Evolutionary conservation across 2,888 invertebrate genomes (phyloP).

Genomic region (Tenodera sinensis): DNA sequence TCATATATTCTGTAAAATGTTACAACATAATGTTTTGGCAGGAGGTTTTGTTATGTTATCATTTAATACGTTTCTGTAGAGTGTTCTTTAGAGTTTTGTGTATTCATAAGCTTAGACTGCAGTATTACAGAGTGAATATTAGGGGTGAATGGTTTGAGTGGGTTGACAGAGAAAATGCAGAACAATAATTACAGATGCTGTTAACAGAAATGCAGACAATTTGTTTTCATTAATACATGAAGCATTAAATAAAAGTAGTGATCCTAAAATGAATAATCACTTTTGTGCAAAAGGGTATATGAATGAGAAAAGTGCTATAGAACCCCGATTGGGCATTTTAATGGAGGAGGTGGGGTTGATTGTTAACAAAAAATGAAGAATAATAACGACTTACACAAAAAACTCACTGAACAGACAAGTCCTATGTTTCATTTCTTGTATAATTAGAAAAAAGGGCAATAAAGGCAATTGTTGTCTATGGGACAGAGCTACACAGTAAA

Average conservation of each 20-base stretch:
- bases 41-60: background rate
- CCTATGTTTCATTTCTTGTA: too few species aligned
- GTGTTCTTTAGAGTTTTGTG: background rate
- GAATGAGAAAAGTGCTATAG: too few species aligned
- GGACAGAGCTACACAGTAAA: too few species aligned
- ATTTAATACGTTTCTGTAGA: background rate
- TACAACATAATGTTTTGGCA: background rate
- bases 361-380: too few species aligned
- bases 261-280: too few species aligned
- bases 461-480: too few species aligned
- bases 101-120: background rate
- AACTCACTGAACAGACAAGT: too few species aligned
- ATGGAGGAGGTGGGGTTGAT: too few species aligned
- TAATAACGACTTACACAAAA: too few species aligned
- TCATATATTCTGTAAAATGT: background rate
- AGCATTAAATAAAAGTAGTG: background rate
- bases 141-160: background rate
- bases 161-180: background rate
- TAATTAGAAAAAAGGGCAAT: too few species aligned
- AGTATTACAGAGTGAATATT: background rate
- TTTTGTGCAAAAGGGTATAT: too few species aligned
- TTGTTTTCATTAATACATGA: background rate
- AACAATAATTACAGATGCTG: background rate
- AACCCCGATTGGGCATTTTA: too few species aligned
- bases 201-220: background rate